A percentile compares a stretch with the other conserved stretches of the same genome.
Evolutionary conservation across 2,888 invertebrate species (phyloP).

Genomic region (Azorinus chamasolen): DNA sequence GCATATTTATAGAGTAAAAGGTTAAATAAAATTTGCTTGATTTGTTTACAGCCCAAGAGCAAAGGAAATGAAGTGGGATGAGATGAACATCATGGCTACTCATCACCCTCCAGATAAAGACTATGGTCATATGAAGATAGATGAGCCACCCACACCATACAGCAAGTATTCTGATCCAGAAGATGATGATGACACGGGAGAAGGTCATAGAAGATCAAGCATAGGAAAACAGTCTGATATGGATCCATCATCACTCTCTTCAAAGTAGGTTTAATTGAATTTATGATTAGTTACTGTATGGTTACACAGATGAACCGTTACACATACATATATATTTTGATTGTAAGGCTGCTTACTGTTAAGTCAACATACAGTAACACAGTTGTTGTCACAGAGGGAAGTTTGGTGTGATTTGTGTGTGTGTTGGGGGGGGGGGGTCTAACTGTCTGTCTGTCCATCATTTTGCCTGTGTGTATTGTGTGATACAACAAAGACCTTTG

Average conservation of each 20-base stretch:
- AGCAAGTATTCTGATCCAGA: slow-evolving; percentile 88
- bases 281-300: too few species aligned
- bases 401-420: too few species aligned
- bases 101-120: slow-evolving; percentile 99
- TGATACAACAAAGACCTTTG: too few species aligned
- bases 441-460: too few species aligned
- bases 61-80: slow-evolving; percentile 89
- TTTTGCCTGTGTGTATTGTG: too few species aligned
- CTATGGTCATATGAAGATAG: slow-evolving; percentile 98
- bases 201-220: slow-evolving; percentile 86
- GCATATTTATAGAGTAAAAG: too few species aligned
- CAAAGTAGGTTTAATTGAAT: slow-evolving; percentile 64
- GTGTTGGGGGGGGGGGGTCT: too few species aligned
- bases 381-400: too few species aligned
- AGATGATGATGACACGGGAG: slow-evolving; percentile 86
- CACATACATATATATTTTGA: too few species aligned
- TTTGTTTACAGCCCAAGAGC: slow-evolving; percentile 3
- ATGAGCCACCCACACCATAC: slow-evolving; percentile 98
- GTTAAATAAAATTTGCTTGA: background rate
- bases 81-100: slow-evolving; percentile 99
- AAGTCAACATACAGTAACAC: too few species aligned
- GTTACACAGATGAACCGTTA: too few species aligned
- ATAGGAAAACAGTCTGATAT: slow-evolving; percentile 49
- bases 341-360: too few species aligned
- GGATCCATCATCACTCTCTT: slow-evolving; percentile 68